Base-by-base conservation (phyloP, 2,888 invertebrate genomes). In the Erannis defoliaria region DNA sequence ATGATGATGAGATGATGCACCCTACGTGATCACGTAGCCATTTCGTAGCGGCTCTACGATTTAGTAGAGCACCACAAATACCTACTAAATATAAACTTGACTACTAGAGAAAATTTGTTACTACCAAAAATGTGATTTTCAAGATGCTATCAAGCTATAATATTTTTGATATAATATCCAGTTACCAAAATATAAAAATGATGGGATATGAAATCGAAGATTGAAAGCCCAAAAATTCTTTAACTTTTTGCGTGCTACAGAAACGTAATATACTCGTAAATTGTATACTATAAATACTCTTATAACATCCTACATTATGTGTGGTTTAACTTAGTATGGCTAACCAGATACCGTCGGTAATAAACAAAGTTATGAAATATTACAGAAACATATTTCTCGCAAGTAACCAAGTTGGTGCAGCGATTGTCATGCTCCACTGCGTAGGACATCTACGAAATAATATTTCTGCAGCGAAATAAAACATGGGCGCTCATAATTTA, bases 341-440 rank as follows among this genome's bases (percentile, higher is more conserved):
- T 64, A 62, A 71, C 71, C 71, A 70, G 67, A 67, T 71, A 72
- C 69, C 64, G 66, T 56, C 63, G 62, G 66, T 56, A 68, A 74
- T 76, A 72, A 75, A 75, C 72, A 63, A 72, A 70, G 67, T 64
- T 75, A 46, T 71, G 69, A 74, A 74, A 73, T 74, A 74, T 77
- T 68, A 66, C 62, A 21, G 48, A 45, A 64, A 51, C 66, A 78
- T 76, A 77, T 73, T 72, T 77, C 72, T 70, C 56, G 66, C 48
- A 66, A 68, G 72, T 67, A 72, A 72, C 64, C 67, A 73, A 77
- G 74, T 76, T 75, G 71, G 67, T 70, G 70, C 68, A 67, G 67
- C 71, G 73, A 76, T 71, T 75, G 75, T 75, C 63, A 74, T 74
- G 77, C 67, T 66, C 70, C 66, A 73, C 69, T 76, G 78, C 74